A percentile compares a stretch with the other conserved stretches of the same genome.
Conservation (phyloP, 2,113 vertebrate species). For the Rhinopomastus cyanomelas region DNA sequence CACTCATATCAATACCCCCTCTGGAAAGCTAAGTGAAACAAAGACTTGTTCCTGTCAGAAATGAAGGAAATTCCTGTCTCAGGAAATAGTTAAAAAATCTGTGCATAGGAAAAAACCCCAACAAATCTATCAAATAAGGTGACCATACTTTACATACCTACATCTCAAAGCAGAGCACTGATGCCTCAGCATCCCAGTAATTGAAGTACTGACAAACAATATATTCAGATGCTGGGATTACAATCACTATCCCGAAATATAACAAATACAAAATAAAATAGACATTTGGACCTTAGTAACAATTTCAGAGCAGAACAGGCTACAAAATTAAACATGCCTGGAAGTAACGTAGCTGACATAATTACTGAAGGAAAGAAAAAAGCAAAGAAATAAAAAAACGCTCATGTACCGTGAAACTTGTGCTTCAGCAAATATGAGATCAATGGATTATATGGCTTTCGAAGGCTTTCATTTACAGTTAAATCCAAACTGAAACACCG, state of each 20-base stretch:
- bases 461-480: slow-evolving; percentile 71
- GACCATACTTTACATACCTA: background rate
- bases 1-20: background rate
- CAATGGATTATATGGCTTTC: slow-evolving; percentile 71
- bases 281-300: slow-evolving; percentile 2
- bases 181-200: background rate
- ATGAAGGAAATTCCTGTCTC: background rate
- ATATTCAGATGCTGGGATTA: background rate
- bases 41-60: background rate
- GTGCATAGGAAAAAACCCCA: background rate
- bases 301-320: slow-evolving; percentile 14
- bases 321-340: slow-evolving; percentile 32
- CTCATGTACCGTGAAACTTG: slow-evolving; percentile 63
- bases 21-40: background rate
- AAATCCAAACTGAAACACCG: slow-evolving; percentile 75
- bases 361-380: slow-evolving; percentile 51
- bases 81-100: background rate
- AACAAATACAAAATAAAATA: background rate
- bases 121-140: background rate
- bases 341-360: slow-evolving; percentile 52
- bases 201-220: background rate
- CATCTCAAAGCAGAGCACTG: background rate
- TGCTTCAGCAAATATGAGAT: slow-evolving; percentile 73
- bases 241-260: background rate
- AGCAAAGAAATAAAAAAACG: slow-evolving; percentile 48